A percentile compares a stretch with the other conserved stretches of the same genome.
These are phyloP conservation scores for Champsocephalus gunnari DNA, from an alignment of 2,797 vertebrate species.

Conservation along the genomic window DNA sequence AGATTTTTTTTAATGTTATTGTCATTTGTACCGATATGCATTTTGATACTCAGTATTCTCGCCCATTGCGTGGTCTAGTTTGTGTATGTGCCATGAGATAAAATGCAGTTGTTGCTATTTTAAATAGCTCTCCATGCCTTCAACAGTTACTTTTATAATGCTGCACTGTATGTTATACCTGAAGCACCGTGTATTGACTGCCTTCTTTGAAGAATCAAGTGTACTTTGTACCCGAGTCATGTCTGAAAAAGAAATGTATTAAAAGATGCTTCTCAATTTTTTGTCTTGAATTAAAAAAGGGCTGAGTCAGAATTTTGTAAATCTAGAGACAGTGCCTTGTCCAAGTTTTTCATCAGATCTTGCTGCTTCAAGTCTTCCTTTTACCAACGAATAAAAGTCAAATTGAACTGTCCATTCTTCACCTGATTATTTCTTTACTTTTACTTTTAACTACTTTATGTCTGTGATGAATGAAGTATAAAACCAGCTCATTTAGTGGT, in stretches of 20 bases:
- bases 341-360: slow-evolving; percentile 63
- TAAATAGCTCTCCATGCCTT: slow-evolving; percentile 58
- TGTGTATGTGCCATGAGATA: slow-evolving; percentile 81
- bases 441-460: background rate
- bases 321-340: slow-evolving; percentile 71
- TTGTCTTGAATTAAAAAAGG: slow-evolving; percentile 55
- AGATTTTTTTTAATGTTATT: slow-evolving; percentile 56
- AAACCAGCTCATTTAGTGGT: background rate
- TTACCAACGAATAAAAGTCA: slow-evolving; percentile 81
- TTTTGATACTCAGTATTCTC: slow-evolving; percentile 57
- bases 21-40: slow-evolving; percentile 39
- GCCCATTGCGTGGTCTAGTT: slow-evolving; percentile 62
- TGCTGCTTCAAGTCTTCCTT: slow-evolving; percentile 81
- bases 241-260: slow-evolving; percentile 51
- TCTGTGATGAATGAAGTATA: background rate
- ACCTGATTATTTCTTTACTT: background rate
- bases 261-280: slow-evolving; percentile 48
- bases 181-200: slow-evolving; percentile 51
- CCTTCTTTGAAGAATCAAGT: slow-evolving; percentile 33
- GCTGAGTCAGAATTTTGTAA: slow-evolving; percentile 47
- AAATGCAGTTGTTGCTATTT: slow-evolving; percentile 77
- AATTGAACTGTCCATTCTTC: slow-evolving; percentile 30
- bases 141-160: slow-evolving; percentile 51
- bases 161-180: slow-evolving; percentile 55
- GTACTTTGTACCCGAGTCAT: slow-evolving; percentile 52